These are phyloP conservation scores for Psilopsiagon aymara DNA, from an alignment of 2,113 vertebrate species.

Conservation along the genomic window DNA sequence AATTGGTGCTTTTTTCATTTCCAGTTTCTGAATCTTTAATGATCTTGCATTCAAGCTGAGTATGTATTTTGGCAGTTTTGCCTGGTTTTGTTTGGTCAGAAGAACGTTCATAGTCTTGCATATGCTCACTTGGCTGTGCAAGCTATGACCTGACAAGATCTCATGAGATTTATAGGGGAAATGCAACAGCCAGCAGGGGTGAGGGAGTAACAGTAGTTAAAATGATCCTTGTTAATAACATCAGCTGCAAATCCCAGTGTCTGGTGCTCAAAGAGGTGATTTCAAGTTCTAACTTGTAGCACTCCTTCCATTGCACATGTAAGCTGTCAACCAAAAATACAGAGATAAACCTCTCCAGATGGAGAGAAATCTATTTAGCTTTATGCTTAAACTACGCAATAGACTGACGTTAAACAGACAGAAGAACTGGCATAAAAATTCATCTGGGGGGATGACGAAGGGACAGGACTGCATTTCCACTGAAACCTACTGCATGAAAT, in stretches of 20 bases:
- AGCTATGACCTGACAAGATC: background rate
- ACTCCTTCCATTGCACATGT: background rate
- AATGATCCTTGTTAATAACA: background rate
- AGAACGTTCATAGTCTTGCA: background rate
- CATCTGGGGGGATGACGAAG: background rate
- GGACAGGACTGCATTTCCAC: background rate
- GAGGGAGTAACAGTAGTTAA: background rate
- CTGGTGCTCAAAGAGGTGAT: background rate
- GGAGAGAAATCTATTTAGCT: background rate
- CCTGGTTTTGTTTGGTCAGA: background rate
- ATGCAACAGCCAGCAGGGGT: background rate
- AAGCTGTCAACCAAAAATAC: background rate
- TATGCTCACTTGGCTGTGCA: background rate
- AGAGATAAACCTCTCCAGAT: background rate
- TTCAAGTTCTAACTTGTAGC: conserved; percentile 48
- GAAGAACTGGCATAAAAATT: background rate
- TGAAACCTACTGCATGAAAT: background rate
- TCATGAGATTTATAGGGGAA: background rate
- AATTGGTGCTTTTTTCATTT: background rate
- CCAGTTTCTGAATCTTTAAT: background rate
- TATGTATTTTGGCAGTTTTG: background rate
- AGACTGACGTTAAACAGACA: background rate
- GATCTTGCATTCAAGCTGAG: background rate
- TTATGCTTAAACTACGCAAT: background rate
- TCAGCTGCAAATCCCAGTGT: background rate